A percentile compares a stretch with the other conserved stretches of the same genome.
These are phyloP conservation scores for Polypedilum pembai DNA, from an alignment of 1,140 invertebrate species.

Conservation along the genomic window DNA sequence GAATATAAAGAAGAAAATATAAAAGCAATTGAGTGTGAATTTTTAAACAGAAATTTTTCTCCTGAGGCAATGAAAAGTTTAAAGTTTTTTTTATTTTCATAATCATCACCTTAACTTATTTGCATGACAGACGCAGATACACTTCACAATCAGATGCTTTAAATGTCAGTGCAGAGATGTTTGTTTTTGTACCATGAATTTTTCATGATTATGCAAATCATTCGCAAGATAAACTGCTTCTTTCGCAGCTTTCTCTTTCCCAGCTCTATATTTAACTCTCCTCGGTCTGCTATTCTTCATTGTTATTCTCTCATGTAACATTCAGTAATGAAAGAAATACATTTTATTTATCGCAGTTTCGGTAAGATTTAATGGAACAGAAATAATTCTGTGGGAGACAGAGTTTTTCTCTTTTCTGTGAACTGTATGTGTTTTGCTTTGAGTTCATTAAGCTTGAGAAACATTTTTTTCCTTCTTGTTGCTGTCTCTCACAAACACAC, in stretches of 20 bases:
- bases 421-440: background rate
- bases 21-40: no score
- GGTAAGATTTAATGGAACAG: slow-evolving; percentile 16
- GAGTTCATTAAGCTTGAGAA: background rate
- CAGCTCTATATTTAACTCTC: background rate
- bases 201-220: slow-evolving; percentile 14
- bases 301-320: background rate
- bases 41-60: no score
- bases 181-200: background rate
- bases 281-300: background rate
- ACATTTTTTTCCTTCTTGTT: background rate
- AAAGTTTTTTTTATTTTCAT: no score
- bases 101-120: no score
- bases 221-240: background rate
- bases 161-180: no score
- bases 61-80: no score
- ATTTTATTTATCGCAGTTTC: background rate
- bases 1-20: no score
- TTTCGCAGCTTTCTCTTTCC: background rate
- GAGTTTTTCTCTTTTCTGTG: background rate
- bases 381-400: slow-evolving; percentile 5
- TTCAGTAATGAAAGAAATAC: background rate
- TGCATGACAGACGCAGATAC: no score
- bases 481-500: background rate
- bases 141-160: no score